Percentiles rank a stretch among this genome's conserved stretches.
Conservation (phyloP, 2,113 vertebrate genomes). For the Phylloscopus trochilus region DNA sequence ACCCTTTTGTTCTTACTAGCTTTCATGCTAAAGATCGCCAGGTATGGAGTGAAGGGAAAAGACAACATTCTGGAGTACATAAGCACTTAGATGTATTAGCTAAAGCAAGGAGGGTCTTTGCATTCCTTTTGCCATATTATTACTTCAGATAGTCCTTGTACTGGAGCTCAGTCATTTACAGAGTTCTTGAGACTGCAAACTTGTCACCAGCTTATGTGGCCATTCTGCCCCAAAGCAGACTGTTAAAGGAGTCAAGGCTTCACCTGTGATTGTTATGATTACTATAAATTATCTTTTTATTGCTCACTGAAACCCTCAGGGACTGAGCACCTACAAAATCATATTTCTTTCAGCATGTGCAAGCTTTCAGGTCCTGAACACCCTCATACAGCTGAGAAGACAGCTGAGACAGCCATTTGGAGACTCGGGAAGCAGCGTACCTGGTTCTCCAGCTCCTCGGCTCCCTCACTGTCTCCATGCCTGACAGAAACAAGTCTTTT, state of each 20-base stretch:
- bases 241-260: conserved; percentile 30
- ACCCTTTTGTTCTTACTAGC: background rate
- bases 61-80: background rate
- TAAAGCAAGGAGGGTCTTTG: background rate
- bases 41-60: background rate
- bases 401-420: conserved; percentile 17
- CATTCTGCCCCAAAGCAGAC: background rate
- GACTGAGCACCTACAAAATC: background rate
- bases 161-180: background rate
- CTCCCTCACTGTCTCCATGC: background rate
- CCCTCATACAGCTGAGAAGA: background rate
- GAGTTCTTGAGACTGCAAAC: conserved; percentile 6
- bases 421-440: rapidly evolving
- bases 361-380: background rate
- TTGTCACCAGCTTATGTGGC: background rate
- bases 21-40: background rate
- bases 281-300: conserved; percentile 53
- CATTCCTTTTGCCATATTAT: background rate
- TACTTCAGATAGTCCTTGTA: conserved; percentile 3
- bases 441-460: background rate
- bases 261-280: conserved; percentile 12
- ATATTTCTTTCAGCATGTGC: conserved; percentile 27
- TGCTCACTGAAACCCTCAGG: background rate
- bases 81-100: background rate
- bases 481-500: conserved; percentile 31